A percentile compares a stretch with the other conserved stretches of the same genome.
Conservation (phyloP, 2,888 invertebrate genomes). For the Sipunculus nudus region DNA sequence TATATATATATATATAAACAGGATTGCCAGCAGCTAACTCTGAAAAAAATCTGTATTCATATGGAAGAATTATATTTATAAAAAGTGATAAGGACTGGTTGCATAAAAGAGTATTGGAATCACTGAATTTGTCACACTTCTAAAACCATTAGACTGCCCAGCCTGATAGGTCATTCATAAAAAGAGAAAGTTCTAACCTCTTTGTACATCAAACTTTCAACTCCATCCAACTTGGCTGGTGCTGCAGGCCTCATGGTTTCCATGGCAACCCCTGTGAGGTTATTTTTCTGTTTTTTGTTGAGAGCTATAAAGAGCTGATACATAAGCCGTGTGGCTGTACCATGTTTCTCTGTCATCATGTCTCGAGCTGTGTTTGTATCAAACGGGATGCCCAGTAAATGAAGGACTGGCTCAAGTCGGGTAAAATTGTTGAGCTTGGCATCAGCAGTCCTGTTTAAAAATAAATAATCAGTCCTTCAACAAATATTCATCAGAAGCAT, state of each 20-base stretch:
- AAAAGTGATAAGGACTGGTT: too few relatives aligned
- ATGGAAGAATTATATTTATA: too few relatives aligned
- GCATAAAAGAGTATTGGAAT: too few relatives aligned
- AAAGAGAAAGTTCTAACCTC: slow-evolving; percentile 57
- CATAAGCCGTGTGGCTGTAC: slow-evolving; percentile 62
- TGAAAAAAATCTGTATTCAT: too few relatives aligned
- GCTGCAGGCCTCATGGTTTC: slow-evolving; percentile 66
- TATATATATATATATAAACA: too few relatives aligned
- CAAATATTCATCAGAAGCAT: not conserved
- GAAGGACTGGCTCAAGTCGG: slow-evolving; percentile 61
- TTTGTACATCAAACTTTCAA: slow-evolving; percentile 62
- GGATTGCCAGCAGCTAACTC: too few relatives aligned
- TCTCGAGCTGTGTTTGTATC: slow-evolving; percentile 65
- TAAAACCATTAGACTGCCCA: too few relatives aligned
- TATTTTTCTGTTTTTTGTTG: slow-evolving; percentile 63
- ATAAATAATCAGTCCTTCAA: not conserved
- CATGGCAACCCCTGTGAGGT: slow-evolving; percentile 65
- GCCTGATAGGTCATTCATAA: too few relatives aligned
- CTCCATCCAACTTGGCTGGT: slow-evolving; percentile 61
- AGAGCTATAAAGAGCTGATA: slow-evolving; percentile 65
- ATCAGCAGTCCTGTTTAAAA: slow-evolving; percentile 56
- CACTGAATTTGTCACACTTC: too few relatives aligned
- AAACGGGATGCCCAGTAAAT: slow-evolving; percentile 64
- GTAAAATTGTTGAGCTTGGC: slow-evolving; percentile 67
- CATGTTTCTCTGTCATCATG: slow-evolving; percentile 65